Evolutionary conservation across 2,797 vertebrate genomes (phyloP).

Genomic region (Rhynchonycteris naso): DNA sequence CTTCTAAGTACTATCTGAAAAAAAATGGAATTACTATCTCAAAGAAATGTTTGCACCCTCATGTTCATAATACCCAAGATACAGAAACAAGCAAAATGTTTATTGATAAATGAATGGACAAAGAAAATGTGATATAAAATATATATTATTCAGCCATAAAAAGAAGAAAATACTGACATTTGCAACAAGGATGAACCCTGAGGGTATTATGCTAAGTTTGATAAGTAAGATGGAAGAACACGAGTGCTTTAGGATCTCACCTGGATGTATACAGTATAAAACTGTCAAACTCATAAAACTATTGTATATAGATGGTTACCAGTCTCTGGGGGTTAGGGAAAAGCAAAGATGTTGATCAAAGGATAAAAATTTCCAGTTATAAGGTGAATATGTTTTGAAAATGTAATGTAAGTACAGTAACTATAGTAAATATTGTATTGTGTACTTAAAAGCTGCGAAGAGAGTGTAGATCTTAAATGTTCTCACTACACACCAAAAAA

Average conservation of each 20-base stretch:
- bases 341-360: not conserved
- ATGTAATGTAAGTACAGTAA: not conserved
- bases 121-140: not conserved
- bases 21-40: not conserved
- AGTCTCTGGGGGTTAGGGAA: not conserved
- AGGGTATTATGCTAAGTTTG: not conserved
- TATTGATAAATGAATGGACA: not conserved
- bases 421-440: not conserved
- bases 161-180: not conserved
- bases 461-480: not conserved
- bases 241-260: not conserved
- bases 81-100: not conserved
- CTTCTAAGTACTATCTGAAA: not conserved
- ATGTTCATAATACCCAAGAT: not conserved
- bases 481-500: not conserved
- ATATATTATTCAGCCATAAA: not conserved
- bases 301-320: not conserved
- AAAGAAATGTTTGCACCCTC: not conserved
- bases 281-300: not conserved
- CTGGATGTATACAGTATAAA: not conserved
- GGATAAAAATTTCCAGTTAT: not conserved
- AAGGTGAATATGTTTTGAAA: not conserved
- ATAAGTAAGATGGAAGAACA: not conserved
- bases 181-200: not conserved
- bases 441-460: not conserved